These are phyloP conservation scores for Limenitis camilla DNA, from an alignment of 2,888 invertebrate genomes.

Conservation along the genomic window DNA sequence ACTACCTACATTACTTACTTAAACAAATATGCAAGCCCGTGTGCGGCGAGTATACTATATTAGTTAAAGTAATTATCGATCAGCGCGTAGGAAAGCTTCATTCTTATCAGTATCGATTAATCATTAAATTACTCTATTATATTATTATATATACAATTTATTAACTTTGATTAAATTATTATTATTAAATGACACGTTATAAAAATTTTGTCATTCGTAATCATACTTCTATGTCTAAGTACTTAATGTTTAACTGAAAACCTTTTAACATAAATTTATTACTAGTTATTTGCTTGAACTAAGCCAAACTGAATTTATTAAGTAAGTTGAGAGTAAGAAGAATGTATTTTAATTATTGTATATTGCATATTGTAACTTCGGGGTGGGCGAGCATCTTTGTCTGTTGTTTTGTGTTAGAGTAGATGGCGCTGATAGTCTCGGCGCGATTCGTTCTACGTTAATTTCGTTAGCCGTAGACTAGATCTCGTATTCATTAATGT, in stretches of 20 bases:
- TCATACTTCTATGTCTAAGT: slow-evolving; percentile 75
- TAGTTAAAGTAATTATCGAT: slow-evolving; percentile 79
- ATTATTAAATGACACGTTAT: slow-evolving; percentile 74
- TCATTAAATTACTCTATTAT: slow-evolving; percentile 76
- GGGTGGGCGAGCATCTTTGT: slow-evolving; percentile 37
- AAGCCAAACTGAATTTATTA: slow-evolving; percentile 76
- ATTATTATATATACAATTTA: slow-evolving; percentile 76
- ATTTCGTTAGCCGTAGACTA: slow-evolving; percentile 28
- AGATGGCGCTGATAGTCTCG: slow-evolving; percentile 24
- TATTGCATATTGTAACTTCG: slow-evolving; percentile 54
- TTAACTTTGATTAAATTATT: slow-evolving; percentile 76
- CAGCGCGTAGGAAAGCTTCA: slow-evolving; percentile 76
- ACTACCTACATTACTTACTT: slow-evolving; percentile 57
- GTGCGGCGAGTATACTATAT: slow-evolving; percentile 76
- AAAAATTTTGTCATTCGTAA: slow-evolving; percentile 75
- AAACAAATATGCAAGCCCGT: slow-evolving; percentile 61
- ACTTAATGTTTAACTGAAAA: slow-evolving; percentile 68
- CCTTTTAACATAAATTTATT: slow-evolving; percentile 74
- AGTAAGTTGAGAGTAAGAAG: slow-evolving; percentile 74
- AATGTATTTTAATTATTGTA: slow-evolving; percentile 74
- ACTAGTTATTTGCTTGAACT: slow-evolving; percentile 75
- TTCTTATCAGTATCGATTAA: slow-evolving; percentile 75
- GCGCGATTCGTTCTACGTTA: slow-evolving; percentile 27
- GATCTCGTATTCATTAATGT: slow-evolving; percentile 1
- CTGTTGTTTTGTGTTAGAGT: slow-evolving; percentile 27